phyloP scores from a whole-genome alignment of 2,888 invertebrate species.

The Lycocerus yunnanus region DNA sequence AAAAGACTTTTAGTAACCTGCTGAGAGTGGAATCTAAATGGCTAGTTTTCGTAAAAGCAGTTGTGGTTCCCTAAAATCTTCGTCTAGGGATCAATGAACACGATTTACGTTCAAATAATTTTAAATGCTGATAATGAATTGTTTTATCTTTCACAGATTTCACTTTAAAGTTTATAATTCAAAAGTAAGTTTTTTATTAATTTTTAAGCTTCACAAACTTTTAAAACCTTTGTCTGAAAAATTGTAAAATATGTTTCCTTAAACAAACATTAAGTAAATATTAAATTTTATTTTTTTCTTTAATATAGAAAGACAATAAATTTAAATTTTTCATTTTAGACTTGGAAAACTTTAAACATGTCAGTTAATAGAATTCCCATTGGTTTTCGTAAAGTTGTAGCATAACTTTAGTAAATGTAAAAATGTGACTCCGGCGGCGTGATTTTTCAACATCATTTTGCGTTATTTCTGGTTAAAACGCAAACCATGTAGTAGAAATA shows the following conservation, averaged over 20 bases:
- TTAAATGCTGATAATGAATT: conserved; percentile 36
- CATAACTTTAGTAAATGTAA: conserved; percentile 41
- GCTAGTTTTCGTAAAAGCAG: conserved; percentile 35
- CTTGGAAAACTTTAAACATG: conserved; percentile 40
- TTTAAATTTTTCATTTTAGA: conserved; percentile 39
- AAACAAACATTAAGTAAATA: not conserved
- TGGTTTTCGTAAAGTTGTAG: conserved; percentile 36
- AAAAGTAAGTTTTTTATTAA: not conserved
- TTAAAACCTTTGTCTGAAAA: not conserved
- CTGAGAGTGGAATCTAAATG: conserved; percentile 36
- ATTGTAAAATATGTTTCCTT: not conserved
- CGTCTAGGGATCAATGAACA: conserved; percentile 38
- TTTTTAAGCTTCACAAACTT: not conserved
- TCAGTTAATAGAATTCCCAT: conserved; percentile 38
- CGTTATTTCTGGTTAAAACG: conserved; percentile 44
- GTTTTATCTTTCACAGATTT: conserved; percentile 16
- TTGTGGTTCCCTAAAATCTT: conserved; percentile 33
- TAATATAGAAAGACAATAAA: conserved; percentile 30
- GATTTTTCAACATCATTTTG: conserved; percentile 48
- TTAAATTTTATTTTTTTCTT: conserved; percentile 12
- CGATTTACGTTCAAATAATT: conserved; percentile 44
- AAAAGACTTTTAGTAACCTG: conserved; percentile 39
- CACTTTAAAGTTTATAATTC: conserved; percentile 13
- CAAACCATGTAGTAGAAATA: conserved; percentile 47
- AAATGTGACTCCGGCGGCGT: conserved; percentile 40